phyloP scores from a whole-genome alignment of 2,888 invertebrate species.

The Ecliptopera silaceata region DNA sequence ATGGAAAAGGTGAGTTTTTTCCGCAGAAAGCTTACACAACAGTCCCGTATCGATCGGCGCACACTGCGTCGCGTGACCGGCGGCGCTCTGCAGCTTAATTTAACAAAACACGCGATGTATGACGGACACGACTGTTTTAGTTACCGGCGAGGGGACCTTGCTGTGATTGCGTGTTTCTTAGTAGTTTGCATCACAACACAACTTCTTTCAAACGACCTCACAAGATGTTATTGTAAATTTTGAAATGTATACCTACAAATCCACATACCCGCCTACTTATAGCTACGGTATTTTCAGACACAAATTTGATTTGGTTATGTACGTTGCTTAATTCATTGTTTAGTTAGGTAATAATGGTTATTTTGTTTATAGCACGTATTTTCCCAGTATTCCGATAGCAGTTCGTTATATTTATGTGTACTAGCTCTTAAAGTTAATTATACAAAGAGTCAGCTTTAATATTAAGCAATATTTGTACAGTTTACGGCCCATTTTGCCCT shows the following conservation, averaged over 20 bases:
- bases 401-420: not conserved
- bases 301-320: no score
- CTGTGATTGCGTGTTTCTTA: slow-evolving; percentile 16
- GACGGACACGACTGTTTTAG: slow-evolving; percentile 15
- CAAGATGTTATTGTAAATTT: not conserved
- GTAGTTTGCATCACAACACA: not conserved
- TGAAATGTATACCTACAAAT: not conserved
- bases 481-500: not conserved
- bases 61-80: slow-evolving; percentile 26
- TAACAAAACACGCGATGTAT: slow-evolving; percentile 29
- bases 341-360: no score
- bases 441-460: not conserved
- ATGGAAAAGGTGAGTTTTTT: slow-evolving; percentile 2
- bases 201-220: not conserved
- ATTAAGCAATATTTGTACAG: not conserved
- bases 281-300: no score
- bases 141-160: slow-evolving; percentile 15
- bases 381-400: no score
- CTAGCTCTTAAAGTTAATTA: no score
- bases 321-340: no score
- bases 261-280: no score
- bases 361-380: no score
- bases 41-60: slow-evolving; percentile 23
- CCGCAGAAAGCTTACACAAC: slow-evolving; percentile 16
- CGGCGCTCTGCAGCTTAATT: slow-evolving; percentile 1